phyloP scores from a whole-genome alignment of 2,113 vertebrate species.

The Hypanus sabinus region DNA sequence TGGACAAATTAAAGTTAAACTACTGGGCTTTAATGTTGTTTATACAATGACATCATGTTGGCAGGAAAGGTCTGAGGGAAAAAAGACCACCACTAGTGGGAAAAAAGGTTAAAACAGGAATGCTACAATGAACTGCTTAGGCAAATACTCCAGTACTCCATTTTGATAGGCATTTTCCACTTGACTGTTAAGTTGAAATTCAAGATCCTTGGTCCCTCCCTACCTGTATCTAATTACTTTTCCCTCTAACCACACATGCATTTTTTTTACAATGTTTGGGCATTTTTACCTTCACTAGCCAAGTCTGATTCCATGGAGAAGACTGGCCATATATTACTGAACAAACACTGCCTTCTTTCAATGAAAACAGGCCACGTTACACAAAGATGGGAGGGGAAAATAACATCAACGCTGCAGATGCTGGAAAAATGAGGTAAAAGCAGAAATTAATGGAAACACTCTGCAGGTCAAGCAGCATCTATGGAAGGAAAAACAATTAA shows the following conservation, averaged over 20 bases:
- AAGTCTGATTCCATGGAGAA: neutral
- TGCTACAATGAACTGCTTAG: neutral
- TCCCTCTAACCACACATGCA: neutral
- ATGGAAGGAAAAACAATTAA: no score
- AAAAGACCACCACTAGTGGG: neutral
- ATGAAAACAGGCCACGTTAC: neutral
- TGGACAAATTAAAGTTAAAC: neutral
- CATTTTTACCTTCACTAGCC: neutral
- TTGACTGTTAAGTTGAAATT: neutral
- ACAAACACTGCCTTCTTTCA: neutral
- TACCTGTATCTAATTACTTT: neutral
- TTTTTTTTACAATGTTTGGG: neutral
- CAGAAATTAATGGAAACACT: no score
- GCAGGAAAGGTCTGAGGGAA: neutral
- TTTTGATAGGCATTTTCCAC: neutral
- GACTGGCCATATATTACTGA: neutral
- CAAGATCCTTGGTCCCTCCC: neutral
- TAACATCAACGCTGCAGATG: no score
- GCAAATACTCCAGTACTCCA: neutral
- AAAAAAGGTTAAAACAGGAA: neutral
- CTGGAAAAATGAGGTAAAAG: no score
- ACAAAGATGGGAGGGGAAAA: neutral
- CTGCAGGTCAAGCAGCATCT: no score
- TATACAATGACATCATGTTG: neutral
- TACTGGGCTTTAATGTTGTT: neutral